Evolutionary conservation across 2,113 vertebrate genomes (phyloP).

Genomic region (Nesoenas mayeri): DNA sequence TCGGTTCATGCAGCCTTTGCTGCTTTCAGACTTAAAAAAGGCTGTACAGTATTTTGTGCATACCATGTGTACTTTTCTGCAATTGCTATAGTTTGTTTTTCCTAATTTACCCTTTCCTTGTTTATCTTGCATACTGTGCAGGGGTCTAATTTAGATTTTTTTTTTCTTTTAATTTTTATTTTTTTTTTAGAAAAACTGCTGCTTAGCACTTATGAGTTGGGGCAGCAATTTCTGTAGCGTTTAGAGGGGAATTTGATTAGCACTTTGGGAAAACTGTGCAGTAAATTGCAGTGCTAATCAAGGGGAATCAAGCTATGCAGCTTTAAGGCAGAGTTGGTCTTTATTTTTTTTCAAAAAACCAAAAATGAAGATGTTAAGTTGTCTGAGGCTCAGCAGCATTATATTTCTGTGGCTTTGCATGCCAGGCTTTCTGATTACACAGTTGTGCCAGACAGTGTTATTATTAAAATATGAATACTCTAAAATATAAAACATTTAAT

Average conservation of each 20-base stretch:
- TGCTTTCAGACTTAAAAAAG: not conserved
- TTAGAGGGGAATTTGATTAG: slow-evolving; percentile 58
- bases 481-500: not conserved
- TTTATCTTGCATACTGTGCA: not conserved
- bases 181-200: not conserved
- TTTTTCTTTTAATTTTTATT: too few species aligned
- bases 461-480: not conserved
- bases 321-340: not conserved
- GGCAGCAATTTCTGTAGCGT: slow-evolving; percentile 26
- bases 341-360: not conserved
- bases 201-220: slow-evolving; percentile 41
- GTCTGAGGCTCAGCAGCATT: not conserved
- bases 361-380: not conserved
- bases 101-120: slow-evolving; percentile 60
- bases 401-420: not conserved
- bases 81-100: slow-evolving; percentile 4
- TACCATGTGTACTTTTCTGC: not conserved
- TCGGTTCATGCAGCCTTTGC: not conserved
- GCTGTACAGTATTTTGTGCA: not conserved
- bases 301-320: not conserved
- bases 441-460: not conserved
- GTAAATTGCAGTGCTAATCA: slow-evolving; percentile 27
- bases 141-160: slow-evolving; percentile 54
- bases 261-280: not conserved
- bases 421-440: not conserved